Evolutionary conservation across 35 echinoderm and acorn worm species (phyloP), one percentile per base, ranked within the genome.

Genomic region (Apostichopus californicus): DNA sequence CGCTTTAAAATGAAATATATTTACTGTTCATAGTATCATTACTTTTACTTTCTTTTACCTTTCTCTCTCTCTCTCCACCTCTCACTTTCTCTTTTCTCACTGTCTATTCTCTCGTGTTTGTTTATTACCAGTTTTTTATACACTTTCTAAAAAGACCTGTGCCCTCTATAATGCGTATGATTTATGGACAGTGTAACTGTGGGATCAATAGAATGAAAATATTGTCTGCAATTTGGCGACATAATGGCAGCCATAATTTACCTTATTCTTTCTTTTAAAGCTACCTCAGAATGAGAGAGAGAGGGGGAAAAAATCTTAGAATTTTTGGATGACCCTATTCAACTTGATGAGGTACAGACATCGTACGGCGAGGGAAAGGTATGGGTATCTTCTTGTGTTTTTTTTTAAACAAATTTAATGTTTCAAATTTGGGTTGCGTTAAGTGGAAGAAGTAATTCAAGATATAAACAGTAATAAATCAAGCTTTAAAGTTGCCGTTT

Each of bases 221-320:
- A 89, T 89, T 89, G 86, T 89, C 86, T 89, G 86, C 86, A 89
- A 89, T 89, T 89, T 89, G 86, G 86, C 86, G 86, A 75, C 86
- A 75, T 89, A 89, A 89, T 89, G 86, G 86, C 61, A 89, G 86
- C 86, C 63, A 89, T 89, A 71, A 89, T 55, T 89, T 75, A 89
- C 53, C 68, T 17, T 18, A n/a, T 75, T 18, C 34, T 46, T 87
- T 89, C 72, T 17, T 59, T 75, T 75, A 75, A 75, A 18, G 20
- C 71, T 75, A 20, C 21, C 71, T 75, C 21, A 22, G 6, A 14
- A 14, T 14, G 17, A 68, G 64, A 68, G 18, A 68, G 18, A 68
- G 34, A 2, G 34, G 34, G 34, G 0, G 20, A 57, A 89, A 60
- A 60, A 15, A 21, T 75, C 28, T 58, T 5, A 5, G 22, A 46